Evolutionary conservation across 2,888 invertebrate genomes (phyloP).

Genomic region (Syrista parreyssii): DNA sequence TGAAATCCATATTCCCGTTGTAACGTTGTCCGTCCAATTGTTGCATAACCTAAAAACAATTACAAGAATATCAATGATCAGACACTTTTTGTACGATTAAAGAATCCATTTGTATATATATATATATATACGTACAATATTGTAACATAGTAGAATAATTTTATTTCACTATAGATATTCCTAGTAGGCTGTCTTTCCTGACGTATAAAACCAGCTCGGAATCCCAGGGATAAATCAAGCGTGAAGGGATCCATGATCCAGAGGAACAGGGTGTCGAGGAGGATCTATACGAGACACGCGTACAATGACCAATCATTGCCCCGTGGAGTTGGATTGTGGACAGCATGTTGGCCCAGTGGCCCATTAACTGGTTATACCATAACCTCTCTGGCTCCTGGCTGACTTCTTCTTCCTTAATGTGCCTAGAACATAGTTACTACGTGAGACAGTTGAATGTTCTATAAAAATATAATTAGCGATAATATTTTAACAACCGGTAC

Average conservation of each 20-base stretch:
- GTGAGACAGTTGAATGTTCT: not conserved
- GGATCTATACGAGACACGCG: constrained; percentile 2
- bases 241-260: not conserved
- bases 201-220: not conserved
- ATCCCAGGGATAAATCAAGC: not conserved
- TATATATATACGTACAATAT: not conserved
- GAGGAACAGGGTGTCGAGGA: not conserved
- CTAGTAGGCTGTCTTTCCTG: not conserved
- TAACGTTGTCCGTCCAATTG: not conserved
- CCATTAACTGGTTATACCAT: constrained; percentile 42
- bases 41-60: not conserved
- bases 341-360: constrained; percentile 34
- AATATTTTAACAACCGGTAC: not conserved
- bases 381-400: constrained; percentile 33
- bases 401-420: not conserved
- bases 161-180: not conserved
- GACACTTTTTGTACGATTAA: not conserved
- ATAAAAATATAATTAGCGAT: not conserved
- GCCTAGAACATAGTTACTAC: not conserved
- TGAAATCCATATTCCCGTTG: not conserved
- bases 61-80: not conserved
- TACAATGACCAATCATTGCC: constrained; percentile 13
- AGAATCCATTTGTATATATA: not conserved
- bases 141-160: not conserved
- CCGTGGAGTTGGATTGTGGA: constrained; percentile 21